Evolutionary conservation across 2,888 invertebrate species (phyloP).

Genomic region (Lithosia quadra): DNA sequence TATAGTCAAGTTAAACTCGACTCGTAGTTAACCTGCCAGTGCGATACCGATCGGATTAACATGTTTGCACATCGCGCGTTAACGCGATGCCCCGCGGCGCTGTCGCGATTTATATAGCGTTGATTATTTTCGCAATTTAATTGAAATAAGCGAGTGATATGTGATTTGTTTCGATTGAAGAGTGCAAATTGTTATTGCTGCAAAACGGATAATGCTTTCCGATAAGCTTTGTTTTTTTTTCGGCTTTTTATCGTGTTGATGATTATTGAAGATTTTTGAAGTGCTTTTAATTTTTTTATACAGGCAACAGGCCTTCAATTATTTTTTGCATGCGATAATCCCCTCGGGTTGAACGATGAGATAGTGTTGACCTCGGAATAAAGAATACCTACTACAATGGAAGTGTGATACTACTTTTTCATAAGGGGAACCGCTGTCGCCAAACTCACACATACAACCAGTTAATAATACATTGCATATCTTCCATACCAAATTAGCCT

Average conservation of each 20-base stretch:
- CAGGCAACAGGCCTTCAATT: no score
- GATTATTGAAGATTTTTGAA: not conserved
- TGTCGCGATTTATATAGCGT: constrained; percentile 26
- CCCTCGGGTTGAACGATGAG: no score
- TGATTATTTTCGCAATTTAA: constrained; percentile 44
- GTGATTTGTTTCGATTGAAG: constrained; percentile 20
- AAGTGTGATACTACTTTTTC: no score
- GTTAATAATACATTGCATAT: no score
- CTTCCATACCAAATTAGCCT: no score
- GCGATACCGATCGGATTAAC: constrained; percentile 34
- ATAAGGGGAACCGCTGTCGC: no score
- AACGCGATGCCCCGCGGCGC: constrained; percentile 24
- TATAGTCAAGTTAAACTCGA: constrained; percentile 1
- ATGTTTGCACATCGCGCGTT: constrained; percentile 37
- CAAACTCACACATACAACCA: no score
- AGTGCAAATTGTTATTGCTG: constrained; percentile 12
- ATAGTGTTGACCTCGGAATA: no score
- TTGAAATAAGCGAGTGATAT: constrained; percentile 34
- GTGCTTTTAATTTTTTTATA: not conserved
- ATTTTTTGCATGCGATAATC: no score
- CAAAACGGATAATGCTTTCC: constrained; percentile 9
- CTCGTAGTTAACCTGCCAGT: not conserved
- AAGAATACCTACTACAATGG: no score
- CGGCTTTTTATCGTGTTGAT: constrained; percentile 6
- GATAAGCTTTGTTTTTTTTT: constrained; percentile 7